Evolutionary conservation across 2,888 invertebrate genomes (phyloP), one percentile per base, ranked within the genome.

Genomic region (Alviniconcha strummeri): DNA sequence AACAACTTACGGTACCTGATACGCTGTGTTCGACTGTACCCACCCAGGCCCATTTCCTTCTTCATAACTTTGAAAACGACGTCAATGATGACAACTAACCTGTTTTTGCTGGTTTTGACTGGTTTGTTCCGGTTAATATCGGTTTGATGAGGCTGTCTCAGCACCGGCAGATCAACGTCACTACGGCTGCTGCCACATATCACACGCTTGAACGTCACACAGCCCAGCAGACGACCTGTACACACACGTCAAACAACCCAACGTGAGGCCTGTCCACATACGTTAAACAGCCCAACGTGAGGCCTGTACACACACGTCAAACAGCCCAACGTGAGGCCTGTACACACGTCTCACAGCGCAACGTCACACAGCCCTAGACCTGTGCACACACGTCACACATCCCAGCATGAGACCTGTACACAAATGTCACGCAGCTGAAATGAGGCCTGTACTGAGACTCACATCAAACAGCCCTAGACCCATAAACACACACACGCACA

Each of bases 201-300:
- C 55, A 7, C 54, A 55, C 60, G n/a, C 4, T 9, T n/a, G 57
- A 52, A n/a, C 56, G 57, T 19, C 57, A 77, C n/a, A 77, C 81
- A 81, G 81, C 81, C 75, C 74, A 81, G 71, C 57, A 81, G 6
- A 8, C 81, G 81, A 75, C 81, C 81, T 81, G 75, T 5, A 72
- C 52, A 7, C 72, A 69, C 69, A 69, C 17, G n/a, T 36, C 17
- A 69, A 6, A 17, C 69, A 69, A 0, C 6, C 69, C 7, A 15
- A 69, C n/a, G n/a, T n/a, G n/a, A 69, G 7, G 17, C 69, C 15
- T 6, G 17, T 19, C 4, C 64, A 69, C 36, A 36, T 19, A 69
- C 13, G 69, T 36, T 19, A 17, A 7, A 19, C 69, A 69, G 36
- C 36, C 36, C 36, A 36, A 36, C 36, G 6, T 17, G 36, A 7